Percentiles rank a stretch among this genome's conserved stretches.
These are phyloP conservation scores for Chironomus riparius DNA, from an alignment of 2,888 invertebrate genomes.

Conservation along the genomic window DNA sequence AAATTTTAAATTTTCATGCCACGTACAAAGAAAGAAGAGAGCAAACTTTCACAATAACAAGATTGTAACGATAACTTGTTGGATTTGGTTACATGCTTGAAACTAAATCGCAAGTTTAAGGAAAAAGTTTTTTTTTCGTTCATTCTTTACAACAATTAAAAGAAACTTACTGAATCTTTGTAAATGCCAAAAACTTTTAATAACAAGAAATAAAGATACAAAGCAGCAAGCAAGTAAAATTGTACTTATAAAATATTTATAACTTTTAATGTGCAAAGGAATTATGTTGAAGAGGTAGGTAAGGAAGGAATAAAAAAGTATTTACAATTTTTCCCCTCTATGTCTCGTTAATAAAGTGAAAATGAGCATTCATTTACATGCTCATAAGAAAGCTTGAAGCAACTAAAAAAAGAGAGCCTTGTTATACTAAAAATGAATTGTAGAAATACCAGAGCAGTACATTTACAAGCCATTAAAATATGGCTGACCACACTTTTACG, in stretches of 20 bases:
- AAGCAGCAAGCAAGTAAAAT: not conserved
- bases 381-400: not conserved
- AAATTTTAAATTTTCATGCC: too few species aligned
- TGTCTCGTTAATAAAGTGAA: conserved; percentile 22
- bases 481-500: conserved; percentile 22
- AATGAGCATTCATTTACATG: conserved; percentile 22
- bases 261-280: not conserved
- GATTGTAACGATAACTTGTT: conserved; percentile 23
- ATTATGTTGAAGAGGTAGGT: not conserved
- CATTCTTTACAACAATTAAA: not conserved
- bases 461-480: conserved; percentile 25
- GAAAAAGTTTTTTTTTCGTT: not conserved
- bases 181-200: not conserved
- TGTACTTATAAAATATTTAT: not conserved
- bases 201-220: not conserved
- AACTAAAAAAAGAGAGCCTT: not conserved
- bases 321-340: not conserved
- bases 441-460: not conserved
- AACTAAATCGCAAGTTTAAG: not conserved
- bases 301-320: too few species aligned
- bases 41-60: not conserved
- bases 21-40: too few species aligned
- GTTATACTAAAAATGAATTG: not conserved
- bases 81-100: conserved; percentile 1
- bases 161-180: not conserved